These are phyloP conservation scores for Hippocampus abdominalis DNA, from an alignment of 2,113 vertebrate genomes.

Conservation along the genomic window DNA sequence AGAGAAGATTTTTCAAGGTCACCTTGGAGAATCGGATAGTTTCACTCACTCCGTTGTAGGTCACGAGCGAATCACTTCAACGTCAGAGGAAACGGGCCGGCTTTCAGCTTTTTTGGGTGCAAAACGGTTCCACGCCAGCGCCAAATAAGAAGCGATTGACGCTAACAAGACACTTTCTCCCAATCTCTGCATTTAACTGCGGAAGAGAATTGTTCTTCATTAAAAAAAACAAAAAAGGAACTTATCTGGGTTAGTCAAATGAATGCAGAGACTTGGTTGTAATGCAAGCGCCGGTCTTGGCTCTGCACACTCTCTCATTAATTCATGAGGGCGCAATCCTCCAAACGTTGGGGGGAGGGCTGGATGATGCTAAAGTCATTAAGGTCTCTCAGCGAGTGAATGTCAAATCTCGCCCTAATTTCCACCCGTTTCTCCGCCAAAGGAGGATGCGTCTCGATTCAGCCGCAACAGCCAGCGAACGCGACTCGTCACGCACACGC, in stretches of 20 bases:
- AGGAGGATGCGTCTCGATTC: conserved; percentile 38
- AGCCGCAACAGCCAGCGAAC: conserved; percentile 14
- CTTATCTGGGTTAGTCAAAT: conserved; percentile 17
- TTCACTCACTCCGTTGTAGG: conserved; percentile 53
- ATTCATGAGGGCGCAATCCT: conserved; percentile 64
- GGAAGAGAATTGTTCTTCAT: conserved; percentile 12
- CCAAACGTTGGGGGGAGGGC: conserved; percentile 44
- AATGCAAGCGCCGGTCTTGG: conserved; percentile 48
- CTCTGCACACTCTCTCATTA: conserved; percentile 55
- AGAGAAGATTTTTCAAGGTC: conserved; percentile 50
- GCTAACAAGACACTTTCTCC: conserved; percentile 34
- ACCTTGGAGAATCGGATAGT: conserved; percentile 61
- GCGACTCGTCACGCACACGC: conserved; percentile 3
- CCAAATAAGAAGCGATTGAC: conserved; percentile 1
- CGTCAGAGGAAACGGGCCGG: conserved; percentile 2
- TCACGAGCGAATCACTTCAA: conserved; percentile 50
- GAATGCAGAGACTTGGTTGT: conserved; percentile 18
- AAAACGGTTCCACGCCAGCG: conserved; percentile 32
- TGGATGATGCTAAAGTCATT: conserved; percentile 57
- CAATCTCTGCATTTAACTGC: neutral
- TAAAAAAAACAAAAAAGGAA: conserved; percentile 33
- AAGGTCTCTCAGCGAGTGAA: conserved; percentile 59
- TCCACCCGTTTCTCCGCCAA: conserved; percentile 41
- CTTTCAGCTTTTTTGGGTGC: neutral
- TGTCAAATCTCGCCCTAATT: conserved; percentile 61